Percentiles rank a stretch among this genome's conserved stretches.
Evolutionary conservation across 2,888 invertebrate species (phyloP).

Genomic region (Parnassius smintheus): DNA sequence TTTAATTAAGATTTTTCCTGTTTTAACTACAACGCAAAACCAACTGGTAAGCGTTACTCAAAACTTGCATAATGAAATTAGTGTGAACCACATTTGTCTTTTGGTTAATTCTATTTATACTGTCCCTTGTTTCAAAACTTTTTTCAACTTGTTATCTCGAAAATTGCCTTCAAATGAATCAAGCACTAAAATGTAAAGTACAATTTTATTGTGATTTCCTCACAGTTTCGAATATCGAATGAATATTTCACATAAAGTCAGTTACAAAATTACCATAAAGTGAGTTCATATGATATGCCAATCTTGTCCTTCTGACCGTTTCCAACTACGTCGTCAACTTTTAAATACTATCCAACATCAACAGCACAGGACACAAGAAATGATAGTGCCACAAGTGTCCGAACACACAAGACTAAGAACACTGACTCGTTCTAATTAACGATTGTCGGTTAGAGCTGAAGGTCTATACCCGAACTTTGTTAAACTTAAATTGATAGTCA

Average conservation of each 20-base stretch:
- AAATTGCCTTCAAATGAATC: constrained; percentile 21
- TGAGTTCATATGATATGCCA: too few relatives aligned
- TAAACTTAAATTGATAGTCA: too few relatives aligned
- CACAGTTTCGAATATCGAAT: too few relatives aligned
- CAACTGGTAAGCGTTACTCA: constrained; percentile 37
- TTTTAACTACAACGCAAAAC: constrained; percentile 18
- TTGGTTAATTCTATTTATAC: constrained; percentile 44
- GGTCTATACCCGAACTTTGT: too few relatives aligned
- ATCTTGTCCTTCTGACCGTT: too few relatives aligned
- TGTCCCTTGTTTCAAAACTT: constrained; percentile 46
- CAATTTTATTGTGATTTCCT: too few relatives aligned
- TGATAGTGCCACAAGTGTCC: not conserved
- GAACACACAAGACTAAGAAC: too few relatives aligned
- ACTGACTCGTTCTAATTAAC: too few relatives aligned
- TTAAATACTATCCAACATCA: not conserved
- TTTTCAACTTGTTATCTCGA: constrained; percentile 36
- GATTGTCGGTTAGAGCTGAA: too few relatives aligned
- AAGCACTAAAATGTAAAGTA: constrained; percentile 23
- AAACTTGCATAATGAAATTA: constrained; percentile 54
- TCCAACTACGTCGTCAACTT: not conserved
- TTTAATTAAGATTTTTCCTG: constrained; percentile 26
- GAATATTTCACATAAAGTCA: too few relatives aligned
- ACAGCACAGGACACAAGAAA: not conserved
- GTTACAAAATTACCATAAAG: too few relatives aligned
- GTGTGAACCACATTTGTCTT: constrained; percentile 44